These are phyloP conservation scores for Muscidifurax raptorellus DNA, from an alignment of 1,140 invertebrate genomes.

Conservation along the genomic window DNA sequence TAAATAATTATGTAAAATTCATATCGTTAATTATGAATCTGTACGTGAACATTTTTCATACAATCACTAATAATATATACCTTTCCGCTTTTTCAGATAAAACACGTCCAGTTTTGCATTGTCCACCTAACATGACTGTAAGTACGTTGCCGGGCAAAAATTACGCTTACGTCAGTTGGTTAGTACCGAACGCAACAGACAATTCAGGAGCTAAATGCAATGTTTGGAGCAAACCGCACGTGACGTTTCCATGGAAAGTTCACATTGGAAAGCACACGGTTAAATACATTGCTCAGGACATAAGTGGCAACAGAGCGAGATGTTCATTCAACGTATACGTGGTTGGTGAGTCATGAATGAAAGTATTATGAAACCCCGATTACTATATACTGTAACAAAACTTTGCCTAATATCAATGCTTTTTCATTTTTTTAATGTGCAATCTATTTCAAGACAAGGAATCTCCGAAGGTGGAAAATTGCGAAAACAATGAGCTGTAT, in stretches of 20 bases:
- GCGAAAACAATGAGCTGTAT: constrained; percentile 78
- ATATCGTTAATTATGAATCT: too few species aligned
- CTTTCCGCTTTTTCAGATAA: constrained; percentile 69
- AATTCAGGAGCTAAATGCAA: constrained; percentile 55
- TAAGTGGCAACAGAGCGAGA: constrained; percentile 75
- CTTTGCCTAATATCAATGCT: background rate
- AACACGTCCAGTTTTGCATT: constrained; percentile 75
- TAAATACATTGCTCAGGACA: constrained; percentile 76
- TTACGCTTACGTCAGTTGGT: constrained; percentile 76
- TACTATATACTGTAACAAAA: background rate
- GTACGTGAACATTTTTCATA: too few species aligned
- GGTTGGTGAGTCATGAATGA: constrained; percentile 67
- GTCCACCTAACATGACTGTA: constrained; percentile 74
- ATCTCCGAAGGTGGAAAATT: constrained; percentile 80
- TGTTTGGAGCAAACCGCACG: constrained; percentile 64
- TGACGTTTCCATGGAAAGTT: constrained; percentile 66
- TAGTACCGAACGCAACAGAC: constrained; percentile 71
- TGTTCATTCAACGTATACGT: constrained; percentile 77
- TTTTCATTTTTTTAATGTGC: background rate
- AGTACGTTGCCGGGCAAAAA: constrained; percentile 73
- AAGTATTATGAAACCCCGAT: background rate
- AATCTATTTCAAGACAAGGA: constrained; percentile 75
- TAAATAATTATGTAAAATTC: too few species aligned
- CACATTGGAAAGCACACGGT: constrained; percentile 74
- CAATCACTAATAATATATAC: too few species aligned